Percentiles rank a stretch among this genome's conserved stretches.
phyloP scores from a whole-genome alignment of 2,113 vertebrate genomes.

The Procapra przewalskii region DNA sequence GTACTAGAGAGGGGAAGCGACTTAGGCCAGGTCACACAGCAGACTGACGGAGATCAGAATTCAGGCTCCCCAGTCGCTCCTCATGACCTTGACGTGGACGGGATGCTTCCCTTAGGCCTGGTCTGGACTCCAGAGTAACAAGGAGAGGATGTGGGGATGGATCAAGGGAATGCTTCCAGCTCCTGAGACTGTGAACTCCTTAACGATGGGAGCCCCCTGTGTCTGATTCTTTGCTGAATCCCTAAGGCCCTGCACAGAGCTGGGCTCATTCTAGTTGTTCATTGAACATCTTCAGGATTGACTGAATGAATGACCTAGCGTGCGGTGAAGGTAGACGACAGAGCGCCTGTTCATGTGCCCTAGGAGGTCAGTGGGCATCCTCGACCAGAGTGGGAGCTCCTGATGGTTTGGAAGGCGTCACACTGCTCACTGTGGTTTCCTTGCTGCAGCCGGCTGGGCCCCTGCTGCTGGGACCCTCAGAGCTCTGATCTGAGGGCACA shows the following conservation, averaged over 20 bases:
- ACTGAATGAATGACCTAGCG: background rate
- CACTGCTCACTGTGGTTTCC: background rate
- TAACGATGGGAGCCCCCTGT: too few relatives aligned
- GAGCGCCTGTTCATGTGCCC: fast-evolving
- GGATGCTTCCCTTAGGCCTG: background rate
- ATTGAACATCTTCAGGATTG: background rate
- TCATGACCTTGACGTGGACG: background rate
- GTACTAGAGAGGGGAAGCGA: background rate
- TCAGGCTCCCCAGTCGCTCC: background rate
- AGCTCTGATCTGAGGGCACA: background rate
- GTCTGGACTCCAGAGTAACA: background rate
- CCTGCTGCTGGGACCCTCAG: background rate
- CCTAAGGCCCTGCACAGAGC: background rate
- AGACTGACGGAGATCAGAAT: background rate
- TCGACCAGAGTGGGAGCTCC: background rate
- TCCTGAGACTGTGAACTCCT: background rate
- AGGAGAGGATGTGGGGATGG: background rate
- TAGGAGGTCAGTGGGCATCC: background rate
- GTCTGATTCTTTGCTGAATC: background rate
- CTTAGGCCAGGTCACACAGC: background rate
- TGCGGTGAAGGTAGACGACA: background rate
- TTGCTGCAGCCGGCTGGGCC: background rate
- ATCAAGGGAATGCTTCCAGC: background rate
- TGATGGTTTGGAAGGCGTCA: background rate
- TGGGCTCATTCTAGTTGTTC: background rate